These are phyloP conservation scores for Agriotes lineatus DNA, from an alignment of 2,888 invertebrate genomes.

Conservation along the genomic window DNA sequence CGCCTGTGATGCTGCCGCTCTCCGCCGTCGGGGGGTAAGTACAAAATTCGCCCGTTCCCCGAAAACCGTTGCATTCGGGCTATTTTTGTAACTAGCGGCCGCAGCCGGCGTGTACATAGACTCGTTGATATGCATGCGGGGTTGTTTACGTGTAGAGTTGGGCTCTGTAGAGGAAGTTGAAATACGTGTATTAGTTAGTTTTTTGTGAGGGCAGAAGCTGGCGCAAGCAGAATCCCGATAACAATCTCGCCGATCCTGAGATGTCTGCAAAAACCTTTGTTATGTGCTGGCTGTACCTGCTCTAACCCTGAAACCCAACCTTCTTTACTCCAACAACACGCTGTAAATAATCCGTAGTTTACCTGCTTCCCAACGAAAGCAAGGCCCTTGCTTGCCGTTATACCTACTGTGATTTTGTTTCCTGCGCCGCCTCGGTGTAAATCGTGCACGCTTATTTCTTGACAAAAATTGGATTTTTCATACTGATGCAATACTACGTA, in stretches of 20 bases:
- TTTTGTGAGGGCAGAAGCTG: neutral
- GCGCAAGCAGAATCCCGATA: neutral
- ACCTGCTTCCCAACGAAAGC: slow-evolving; percentile 19
- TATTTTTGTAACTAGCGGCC: slow-evolving; percentile 2
- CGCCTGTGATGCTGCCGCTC: slow-evolving; percentile 64
- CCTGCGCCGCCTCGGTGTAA: too few relatives aligned
- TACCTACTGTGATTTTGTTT: too few relatives aligned
- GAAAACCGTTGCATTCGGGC: too few relatives aligned
- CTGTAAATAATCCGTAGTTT: slow-evolving; percentile 36
- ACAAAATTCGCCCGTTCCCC: slow-evolving; percentile 24
- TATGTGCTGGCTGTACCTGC: slow-evolving; percentile 53
- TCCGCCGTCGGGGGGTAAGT: slow-evolving; percentile 62
- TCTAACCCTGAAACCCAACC: slow-evolving; percentile 57
- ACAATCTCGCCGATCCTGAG: slow-evolving; percentile 19
- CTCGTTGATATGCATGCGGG: slow-evolving; percentile 26
- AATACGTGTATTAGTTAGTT: neutral
- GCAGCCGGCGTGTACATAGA: slow-evolving; percentile 6
- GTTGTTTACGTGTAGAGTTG: slow-evolving; percentile 11
- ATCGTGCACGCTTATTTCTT: too few relatives aligned
- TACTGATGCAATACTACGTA: too few relatives aligned
- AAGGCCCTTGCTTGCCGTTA: too few relatives aligned
- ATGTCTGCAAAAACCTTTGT: slow-evolving; percentile 46
- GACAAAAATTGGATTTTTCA: too few relatives aligned
- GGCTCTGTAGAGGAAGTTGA: slow-evolving; percentile 10
- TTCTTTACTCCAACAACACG: slow-evolving; percentile 33